These are phyloP conservation scores for Sebastes diaconus DNA, from an alignment of 2,797 vertebrate genomes.

Conservation along the genomic window DNA sequence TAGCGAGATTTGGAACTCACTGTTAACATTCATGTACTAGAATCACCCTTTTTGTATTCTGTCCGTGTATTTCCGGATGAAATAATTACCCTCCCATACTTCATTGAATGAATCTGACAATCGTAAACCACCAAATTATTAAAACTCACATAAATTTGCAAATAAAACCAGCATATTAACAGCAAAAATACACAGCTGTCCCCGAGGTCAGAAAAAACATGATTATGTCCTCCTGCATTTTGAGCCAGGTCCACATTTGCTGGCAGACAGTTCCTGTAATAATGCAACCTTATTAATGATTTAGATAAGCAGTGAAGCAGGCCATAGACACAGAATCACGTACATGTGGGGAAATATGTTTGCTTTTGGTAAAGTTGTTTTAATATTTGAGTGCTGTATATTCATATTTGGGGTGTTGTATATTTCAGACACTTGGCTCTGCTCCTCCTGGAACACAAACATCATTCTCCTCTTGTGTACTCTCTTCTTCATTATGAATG, in stretches of 20 bases:
- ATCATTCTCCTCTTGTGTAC: not conserved
- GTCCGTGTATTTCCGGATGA: not conserved
- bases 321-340: not conserved
- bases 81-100: not conserved
- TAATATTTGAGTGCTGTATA: not conserved
- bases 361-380: not conserved
- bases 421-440: not conserved
- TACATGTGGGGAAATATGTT: not conserved
- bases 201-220: not conserved
- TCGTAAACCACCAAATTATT: not conserved
- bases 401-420: not conserved
- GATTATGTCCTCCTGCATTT: not conserved
- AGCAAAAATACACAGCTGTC: not conserved
- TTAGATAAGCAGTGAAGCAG: not conserved
- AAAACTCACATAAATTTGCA: not conserved
- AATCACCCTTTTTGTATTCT: not conserved
- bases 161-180: not conserved
- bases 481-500: slow-evolving; percentile 5
- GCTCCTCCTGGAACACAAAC: slow-evolving; percentile 7
- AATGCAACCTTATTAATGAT: not conserved
- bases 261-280: not conserved
- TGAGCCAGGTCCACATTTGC: not conserved
- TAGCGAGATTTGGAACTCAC: not conserved
- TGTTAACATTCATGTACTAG: not conserved
- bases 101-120: not conserved